Percentiles rank a stretch among this genome's conserved stretches.
These are phyloP conservation scores for Saturnia pavonia DNA, from an alignment of 2,888 invertebrate genomes.

Conservation along the genomic window DNA sequence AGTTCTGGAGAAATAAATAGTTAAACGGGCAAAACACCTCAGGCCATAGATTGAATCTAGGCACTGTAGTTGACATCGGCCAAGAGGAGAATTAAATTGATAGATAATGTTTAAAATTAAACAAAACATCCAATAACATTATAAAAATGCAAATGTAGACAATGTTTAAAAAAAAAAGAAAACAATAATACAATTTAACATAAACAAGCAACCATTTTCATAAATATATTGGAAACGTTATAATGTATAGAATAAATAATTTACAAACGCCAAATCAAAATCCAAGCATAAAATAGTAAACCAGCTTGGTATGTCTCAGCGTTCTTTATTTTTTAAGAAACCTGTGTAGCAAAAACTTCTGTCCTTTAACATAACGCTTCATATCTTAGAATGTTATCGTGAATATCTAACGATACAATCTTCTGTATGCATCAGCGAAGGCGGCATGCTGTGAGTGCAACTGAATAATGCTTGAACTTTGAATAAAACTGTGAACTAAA, in stretches of 20 bases:
- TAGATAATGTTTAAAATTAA: too few relatives aligned
- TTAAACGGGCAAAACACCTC: too few relatives aligned
- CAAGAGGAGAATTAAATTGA: too few relatives aligned
- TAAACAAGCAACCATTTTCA: neutral
- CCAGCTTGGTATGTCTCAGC: neutral
- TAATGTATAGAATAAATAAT: neutral
- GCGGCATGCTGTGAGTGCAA: conserved; percentile 26
- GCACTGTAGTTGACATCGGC: too few relatives aligned
- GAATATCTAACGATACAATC: conserved; percentile 52
- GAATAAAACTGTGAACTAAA: conserved; percentile 10
- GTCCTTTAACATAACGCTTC: conserved; percentile 33
- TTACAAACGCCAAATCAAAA: neutral
- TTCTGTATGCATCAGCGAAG: conserved; percentile 40
- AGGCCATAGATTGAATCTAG: too few relatives aligned
- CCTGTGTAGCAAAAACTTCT: conserved; percentile 2
- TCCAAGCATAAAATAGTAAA: neutral
- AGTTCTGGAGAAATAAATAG: too few relatives aligned
- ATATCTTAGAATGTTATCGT: conserved; percentile 59
- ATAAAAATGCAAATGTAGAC: neutral
- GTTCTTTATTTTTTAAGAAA: neutral
- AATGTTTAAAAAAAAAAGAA: neutral
- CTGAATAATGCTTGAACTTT: conserved; percentile 32
- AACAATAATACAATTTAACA: neutral
- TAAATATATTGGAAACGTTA: too few relatives aligned
- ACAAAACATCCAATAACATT: too few relatives aligned